These are phyloP conservation scores for Eucera pruinosa DNA, from an alignment of 2,888 invertebrate genomes.

Conservation along the genomic window DNA sequence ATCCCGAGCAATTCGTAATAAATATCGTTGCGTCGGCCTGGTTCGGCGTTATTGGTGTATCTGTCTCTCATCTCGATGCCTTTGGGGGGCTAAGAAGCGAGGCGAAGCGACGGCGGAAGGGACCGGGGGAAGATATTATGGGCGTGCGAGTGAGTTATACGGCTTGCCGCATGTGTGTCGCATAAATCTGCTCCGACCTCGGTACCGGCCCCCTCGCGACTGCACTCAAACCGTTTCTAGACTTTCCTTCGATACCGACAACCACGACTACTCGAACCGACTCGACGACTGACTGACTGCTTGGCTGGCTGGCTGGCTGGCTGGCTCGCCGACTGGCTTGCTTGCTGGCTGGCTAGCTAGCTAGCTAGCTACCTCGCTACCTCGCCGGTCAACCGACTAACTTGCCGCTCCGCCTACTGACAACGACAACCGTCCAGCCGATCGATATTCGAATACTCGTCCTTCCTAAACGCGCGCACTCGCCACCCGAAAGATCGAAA, in stretches of 20 bases:
- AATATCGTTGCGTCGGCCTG: slow-evolving; percentile 74
- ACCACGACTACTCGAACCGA: slow-evolving; percentile 41
- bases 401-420: too few species aligned
- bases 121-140: slow-evolving; percentile 80
- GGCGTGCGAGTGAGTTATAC: slow-evolving; percentile 84
- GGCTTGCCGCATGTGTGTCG: slow-evolving; percentile 83
- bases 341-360: too few species aligned
- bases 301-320: slow-evolving; percentile 56
- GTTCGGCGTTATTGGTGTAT: slow-evolving; percentile 77
- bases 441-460: too few species aligned
- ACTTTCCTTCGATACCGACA: slow-evolving; percentile 45
- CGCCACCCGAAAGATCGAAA: too few species aligned
- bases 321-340: slow-evolving; percentile 16
- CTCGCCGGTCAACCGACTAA: too few species aligned
- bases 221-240: slow-evolving; percentile 63
- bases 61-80: slow-evolving; percentile 77
- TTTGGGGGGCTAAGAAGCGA: slow-evolving; percentile 71
- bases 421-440: too few species aligned
- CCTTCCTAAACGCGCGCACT: too few species aligned
- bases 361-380: too few species aligned
- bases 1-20: slow-evolving; percentile 80
- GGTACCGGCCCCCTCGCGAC: slow-evolving; percentile 75
- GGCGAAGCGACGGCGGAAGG: slow-evolving; percentile 80
- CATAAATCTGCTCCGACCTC: slow-evolving; percentile 83
- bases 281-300: slow-evolving; percentile 43